Base-by-base conservation (phyloP, 2,888 invertebrate species). In the Cheilosia vernalis region DNA sequence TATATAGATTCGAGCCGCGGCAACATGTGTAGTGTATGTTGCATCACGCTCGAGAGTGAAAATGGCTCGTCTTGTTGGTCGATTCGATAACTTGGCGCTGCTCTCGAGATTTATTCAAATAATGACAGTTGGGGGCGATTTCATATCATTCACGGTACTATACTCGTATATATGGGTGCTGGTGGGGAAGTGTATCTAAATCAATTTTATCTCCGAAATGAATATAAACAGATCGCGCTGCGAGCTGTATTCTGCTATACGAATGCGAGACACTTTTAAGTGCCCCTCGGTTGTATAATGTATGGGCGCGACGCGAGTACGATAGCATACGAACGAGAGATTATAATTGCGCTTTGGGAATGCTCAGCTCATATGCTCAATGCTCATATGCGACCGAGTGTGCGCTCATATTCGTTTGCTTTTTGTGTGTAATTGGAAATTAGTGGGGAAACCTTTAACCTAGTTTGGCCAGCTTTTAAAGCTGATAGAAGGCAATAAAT, bases 381-480 rank as follows among this genome's bases (percentile, higher is more conserved):
- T n/a, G n/a, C n/a, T n/a, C n/a, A n/a, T 27, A 37, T 51, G 64
- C 30, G 30, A 30, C 33, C 33, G 10, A 37, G 13, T 37, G 37
- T 3, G 37, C 37, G 37, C 13, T 13, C 37, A 13, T 13, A 37
- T 37, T 17, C 21, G 17, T 44, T 61, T 53, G 55, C 21, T 27
- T 40, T 64, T 37, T 21, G 40, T 63, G 37, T 33, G 60, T 85
- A 85, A 85, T 80, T 84, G 74, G 64, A 80, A 69, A 70, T 84
- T 84, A 79, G 84, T 84, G 79, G 74, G 84, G 69, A 80, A 79
- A 84, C 84, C 84, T 84, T 80, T 84, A 84, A 79, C 84, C 84
- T 73, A 84, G 80, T 80, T 84, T 80, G 27, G 73, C 58, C 13
- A 44, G 56, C 74, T 74, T 74, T 69, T 64, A 63, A 49, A 58